Evolutionary conservation across 2,113 vertebrate species (phyloP).

Genomic region (Ophthalmolycus amberensis): DNA sequence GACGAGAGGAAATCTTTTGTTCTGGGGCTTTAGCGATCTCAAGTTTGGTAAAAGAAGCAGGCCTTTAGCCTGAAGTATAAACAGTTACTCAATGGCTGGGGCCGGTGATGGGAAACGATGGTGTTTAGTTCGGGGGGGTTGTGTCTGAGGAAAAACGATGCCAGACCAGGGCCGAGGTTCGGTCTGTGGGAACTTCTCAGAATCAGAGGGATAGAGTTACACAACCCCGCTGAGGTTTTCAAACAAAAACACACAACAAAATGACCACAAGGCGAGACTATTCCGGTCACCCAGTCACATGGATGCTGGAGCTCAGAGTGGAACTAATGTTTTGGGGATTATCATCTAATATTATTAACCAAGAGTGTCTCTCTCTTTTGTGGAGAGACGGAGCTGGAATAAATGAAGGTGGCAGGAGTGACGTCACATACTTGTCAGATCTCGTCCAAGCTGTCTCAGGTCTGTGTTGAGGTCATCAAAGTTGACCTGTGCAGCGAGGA

Average conservation of each 20-base stretch:
- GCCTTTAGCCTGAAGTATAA: slow-evolving; percentile 56
- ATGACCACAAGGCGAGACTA: slow-evolving; percentile 64
- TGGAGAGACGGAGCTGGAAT: background rate
- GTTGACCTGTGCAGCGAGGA: slow-evolving; percentile 94
- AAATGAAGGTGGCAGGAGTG: background rate
- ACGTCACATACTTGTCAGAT: slow-evolving; percentile 88
- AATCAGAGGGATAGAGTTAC: slow-evolving; percentile 73
- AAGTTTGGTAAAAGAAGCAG: slow-evolving; percentile 55
- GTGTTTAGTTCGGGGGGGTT: slow-evolving; percentile 44
- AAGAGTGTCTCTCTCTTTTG: background rate
- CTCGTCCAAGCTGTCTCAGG: slow-evolving; percentile 88
- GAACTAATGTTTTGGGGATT: slow-evolving; percentile 25
- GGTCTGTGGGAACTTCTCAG: slow-evolving; percentile 60
- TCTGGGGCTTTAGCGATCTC: slow-evolving; percentile 45
- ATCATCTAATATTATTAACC: slow-evolving; percentile 24
- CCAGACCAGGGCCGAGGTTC: slow-evolving; percentile 66
- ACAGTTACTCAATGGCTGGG: slow-evolving; percentile 69
- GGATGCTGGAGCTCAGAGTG: slow-evolving; percentile 9
- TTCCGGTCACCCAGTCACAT: slow-evolving; percentile 51
- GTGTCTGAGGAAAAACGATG: slow-evolving; percentile 61
- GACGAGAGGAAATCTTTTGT: slow-evolving; percentile 71
- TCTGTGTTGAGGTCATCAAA: slow-evolving; percentile 94
- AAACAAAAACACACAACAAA: slow-evolving; percentile 73
- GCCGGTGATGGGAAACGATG: slow-evolving; percentile 63
- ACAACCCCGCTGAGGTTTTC: slow-evolving; percentile 58